Conservation (phyloP, 2,113 vertebrate species). For the Pteruthius melanotis region DNA sequence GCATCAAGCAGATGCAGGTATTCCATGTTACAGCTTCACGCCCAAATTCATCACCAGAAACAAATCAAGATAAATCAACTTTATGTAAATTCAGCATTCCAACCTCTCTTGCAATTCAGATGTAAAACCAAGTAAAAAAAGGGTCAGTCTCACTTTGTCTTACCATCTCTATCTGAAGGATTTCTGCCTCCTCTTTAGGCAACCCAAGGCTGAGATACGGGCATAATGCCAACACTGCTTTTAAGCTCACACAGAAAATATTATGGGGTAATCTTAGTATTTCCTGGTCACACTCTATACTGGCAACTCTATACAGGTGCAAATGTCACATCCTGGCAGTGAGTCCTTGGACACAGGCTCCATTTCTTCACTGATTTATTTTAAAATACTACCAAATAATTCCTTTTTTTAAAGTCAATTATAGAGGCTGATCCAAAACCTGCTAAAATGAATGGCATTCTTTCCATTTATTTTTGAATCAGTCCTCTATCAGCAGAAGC, state of each 20-base stretch:
- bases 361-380: neutral
- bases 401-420: neutral
- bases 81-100: neutral
- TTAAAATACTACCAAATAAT: conserved; percentile 15
- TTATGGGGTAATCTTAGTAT: conserved; percentile 11
- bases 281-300: conserved; percentile 25
- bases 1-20: neutral
- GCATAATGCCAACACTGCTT: conserved; percentile 40
- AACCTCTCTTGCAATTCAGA: neutral
- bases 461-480: neutral
- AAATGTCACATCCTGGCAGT: conserved; percentile 8
- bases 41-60: neutral
- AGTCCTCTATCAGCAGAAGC: neutral
- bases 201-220: neutral
- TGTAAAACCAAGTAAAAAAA: neutral
- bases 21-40: neutral
- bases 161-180: neutral
- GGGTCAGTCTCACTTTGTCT: neutral
- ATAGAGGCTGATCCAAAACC: neutral
- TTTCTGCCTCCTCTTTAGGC: neutral
- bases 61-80: neutral
- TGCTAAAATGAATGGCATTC: neutral
- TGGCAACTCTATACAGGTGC: neutral
- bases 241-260: conserved; percentile 44
- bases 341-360: conserved; percentile 3